Evolutionary conservation across 1,140 invertebrate genomes (phyloP).

Genomic region (Hylyphantes graminicola): DNA sequence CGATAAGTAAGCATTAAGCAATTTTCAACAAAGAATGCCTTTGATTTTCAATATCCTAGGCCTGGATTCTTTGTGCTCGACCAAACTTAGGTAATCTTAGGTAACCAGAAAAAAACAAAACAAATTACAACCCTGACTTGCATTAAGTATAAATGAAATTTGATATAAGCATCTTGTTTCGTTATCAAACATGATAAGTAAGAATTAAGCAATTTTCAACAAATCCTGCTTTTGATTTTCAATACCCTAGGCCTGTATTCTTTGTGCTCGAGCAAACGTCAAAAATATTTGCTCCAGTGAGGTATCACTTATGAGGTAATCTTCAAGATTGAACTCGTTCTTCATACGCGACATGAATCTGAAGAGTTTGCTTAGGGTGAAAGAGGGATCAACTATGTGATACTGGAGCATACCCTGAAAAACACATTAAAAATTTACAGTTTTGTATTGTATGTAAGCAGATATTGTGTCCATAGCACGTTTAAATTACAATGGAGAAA

Average conservation of each 20-base stretch:
- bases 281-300: slow-evolving; percentile 73
- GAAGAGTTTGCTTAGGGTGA: slow-evolving; percentile 69
- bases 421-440: slow-evolving; percentile 4
- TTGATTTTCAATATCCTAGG: too few relatives aligned
- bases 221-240: not conserved
- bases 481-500: too few relatives aligned
- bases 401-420: slow-evolving; percentile 79
- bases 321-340: slow-evolving; percentile 68
- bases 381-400: slow-evolving; percentile 72
- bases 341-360: slow-evolving; percentile 67
- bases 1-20: too few relatives aligned
- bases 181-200: not conserved
- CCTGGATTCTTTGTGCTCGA: too few relatives aligned
- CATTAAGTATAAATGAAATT: not conserved
- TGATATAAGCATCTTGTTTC: not conserved
- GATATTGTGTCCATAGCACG: too few relatives aligned
- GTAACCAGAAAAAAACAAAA: too few relatives aligned
- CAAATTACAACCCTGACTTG: not conserved
- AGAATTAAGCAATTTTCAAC: not conserved
- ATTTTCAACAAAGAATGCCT: too few relatives aligned
- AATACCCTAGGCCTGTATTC: slow-evolving; percentile 9
- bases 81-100: too few relatives aligned
- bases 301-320: slow-evolving; percentile 72
- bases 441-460: too few relatives aligned
- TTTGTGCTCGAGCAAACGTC: slow-evolving; percentile 68